phyloP scores from a whole-genome alignment of 2,113 vertebrate genomes.

The Tychaedon coryphoeus region DNA sequence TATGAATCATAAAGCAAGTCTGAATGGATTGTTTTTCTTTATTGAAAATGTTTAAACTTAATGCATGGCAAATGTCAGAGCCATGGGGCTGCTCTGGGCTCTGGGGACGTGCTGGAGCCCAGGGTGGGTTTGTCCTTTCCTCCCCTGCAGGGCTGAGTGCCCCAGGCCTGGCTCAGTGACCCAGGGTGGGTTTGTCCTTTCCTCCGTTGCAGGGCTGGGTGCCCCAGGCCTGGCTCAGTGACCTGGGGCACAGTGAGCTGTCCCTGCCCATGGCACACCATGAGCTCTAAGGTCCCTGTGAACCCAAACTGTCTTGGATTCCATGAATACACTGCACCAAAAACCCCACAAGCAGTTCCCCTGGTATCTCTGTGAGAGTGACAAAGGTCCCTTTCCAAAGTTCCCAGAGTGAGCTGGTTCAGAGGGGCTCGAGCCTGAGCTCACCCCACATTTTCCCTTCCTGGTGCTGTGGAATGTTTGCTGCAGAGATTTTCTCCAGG shows the following conservation, averaged over 20 bases:
- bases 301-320: neutral
- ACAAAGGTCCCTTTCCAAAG: neutral
- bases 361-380: accelerated
- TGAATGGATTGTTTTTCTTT: conserved; percentile 57
- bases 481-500: neutral
- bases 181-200: accelerated
- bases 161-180: accelerated
- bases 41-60: conserved; percentile 70
- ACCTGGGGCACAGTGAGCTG: neutral
- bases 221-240: accelerated
- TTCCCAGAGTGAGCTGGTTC: neutral
- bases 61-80: conserved; percentile 50
- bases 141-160: accelerated
- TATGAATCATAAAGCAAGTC: conserved; percentile 59
- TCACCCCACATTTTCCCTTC: accelerated
- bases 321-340: accelerated
- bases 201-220: accelerated
- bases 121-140: neutral
- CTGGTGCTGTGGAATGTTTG: too few species aligned
- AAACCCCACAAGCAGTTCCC: accelerated
- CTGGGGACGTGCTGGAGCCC: neutral
- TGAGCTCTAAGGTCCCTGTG: neutral
- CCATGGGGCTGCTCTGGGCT: neutral
- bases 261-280: neutral
- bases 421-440: neutral